These are phyloP conservation scores for Hydroisotoma schaefferi DNA, from an alignment of 2,888 invertebrate genomes.

Conservation along the genomic window DNA sequence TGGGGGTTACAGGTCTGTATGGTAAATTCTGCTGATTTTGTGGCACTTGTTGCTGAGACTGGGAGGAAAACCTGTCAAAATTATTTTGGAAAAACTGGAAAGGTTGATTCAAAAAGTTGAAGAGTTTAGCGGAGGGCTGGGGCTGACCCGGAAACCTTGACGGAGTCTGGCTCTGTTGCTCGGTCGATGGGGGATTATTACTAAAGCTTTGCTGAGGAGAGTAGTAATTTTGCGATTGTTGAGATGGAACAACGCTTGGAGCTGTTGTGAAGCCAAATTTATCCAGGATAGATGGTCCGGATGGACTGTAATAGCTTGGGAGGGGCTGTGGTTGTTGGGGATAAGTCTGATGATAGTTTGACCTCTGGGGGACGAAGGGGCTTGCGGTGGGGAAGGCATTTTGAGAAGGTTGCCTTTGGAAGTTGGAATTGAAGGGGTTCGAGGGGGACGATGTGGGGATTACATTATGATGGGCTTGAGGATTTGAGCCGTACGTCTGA, in stretches of 20 bases:
- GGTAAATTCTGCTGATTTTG: neutral
- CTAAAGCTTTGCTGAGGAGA: neutral
- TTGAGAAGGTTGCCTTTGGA: neutral
- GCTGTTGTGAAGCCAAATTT: constrained; percentile 1
- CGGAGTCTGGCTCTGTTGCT: too few relatives aligned
- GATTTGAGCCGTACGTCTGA: constrained; percentile 5
- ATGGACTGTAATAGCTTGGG: neutral
- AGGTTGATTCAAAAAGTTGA: constrained; percentile 14
- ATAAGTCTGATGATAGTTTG: neutral
- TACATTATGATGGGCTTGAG: neutral
- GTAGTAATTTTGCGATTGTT: neutral
- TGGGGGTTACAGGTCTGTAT: neutral
- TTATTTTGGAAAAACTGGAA: constrained; percentile 13
- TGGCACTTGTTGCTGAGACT: neutral
- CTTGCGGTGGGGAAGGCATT: neutral
- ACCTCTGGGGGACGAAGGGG: constrained; percentile 4
- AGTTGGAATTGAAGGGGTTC: constrained; percentile 4
- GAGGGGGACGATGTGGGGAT: neutral
- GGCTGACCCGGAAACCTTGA: constrained; percentile 5
- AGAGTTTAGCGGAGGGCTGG: constrained; percentile 9
- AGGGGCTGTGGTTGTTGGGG: neutral
- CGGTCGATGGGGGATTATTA: neutral
- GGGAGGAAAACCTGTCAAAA: neutral
- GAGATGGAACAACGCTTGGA: neutral
- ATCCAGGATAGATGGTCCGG: neutral